phyloP scores from a whole-genome alignment of 2,888 invertebrate genomes.

The Apodemia duryi region DNA sequence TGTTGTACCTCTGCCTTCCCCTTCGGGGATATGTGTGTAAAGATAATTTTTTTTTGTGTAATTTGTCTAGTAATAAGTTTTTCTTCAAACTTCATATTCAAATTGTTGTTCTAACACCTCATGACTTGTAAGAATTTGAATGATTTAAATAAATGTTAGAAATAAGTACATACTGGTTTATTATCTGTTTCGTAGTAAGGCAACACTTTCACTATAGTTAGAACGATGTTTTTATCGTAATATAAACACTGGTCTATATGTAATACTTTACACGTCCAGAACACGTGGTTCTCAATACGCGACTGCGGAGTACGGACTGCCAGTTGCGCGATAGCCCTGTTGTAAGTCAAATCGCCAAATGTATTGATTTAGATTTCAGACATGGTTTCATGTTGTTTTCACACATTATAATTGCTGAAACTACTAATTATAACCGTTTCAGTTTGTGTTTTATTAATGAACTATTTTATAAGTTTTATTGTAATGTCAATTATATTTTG shows the following conservation, averaged over 20 bases:
- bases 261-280: constrained; percentile 19
- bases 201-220: constrained; percentile 24
- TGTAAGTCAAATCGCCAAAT: constrained; percentile 6
- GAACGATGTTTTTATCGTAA: not conserved
- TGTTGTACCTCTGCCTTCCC: no score
- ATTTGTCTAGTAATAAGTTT: no score
- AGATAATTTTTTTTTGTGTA: no score
- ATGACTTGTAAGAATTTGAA: no score
- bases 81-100: no score
- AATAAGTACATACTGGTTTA: not conserved
- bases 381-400: constrained; percentile 3
- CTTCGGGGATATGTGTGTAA: no score
- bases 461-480: no score
- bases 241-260: constrained; percentile 23
- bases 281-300: constrained; percentile 17
- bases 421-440: no score
- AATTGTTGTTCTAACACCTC: no score
- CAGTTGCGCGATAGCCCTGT: not conserved
- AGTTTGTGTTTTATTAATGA: no score
- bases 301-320: constrained; percentile 19
- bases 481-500: no score
- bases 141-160: not conserved
- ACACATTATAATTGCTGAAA: not conserved
- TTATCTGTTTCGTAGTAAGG: not conserved
- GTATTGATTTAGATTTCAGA: constrained; percentile 25